Evolutionary conservation across 2,113 vertebrate species (phyloP).

Genomic region (Oncorhynchus kisutch): DNA sequence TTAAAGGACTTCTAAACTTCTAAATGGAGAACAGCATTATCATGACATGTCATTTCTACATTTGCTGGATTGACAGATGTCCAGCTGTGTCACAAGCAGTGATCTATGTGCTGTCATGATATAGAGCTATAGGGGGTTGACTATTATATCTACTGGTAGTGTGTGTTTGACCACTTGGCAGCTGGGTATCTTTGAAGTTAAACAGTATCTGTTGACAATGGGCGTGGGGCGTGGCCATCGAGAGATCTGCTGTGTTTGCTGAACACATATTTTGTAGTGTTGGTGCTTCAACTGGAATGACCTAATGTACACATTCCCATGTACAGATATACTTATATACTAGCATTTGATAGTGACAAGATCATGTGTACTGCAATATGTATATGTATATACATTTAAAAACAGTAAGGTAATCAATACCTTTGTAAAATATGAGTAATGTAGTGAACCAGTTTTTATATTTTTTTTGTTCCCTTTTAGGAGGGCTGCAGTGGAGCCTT

Average conservation of each 20-base stretch:
- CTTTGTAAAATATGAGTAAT: no score
- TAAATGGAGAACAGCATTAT: neutral
- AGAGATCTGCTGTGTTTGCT: slow-evolving; percentile 21
- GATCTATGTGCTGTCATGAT: neutral
- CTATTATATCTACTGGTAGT: neutral
- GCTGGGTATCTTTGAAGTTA: slow-evolving; percentile 22
- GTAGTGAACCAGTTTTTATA: neutral
- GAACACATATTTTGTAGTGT: neutral
- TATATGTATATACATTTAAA: neutral
- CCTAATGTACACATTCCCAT: neutral
- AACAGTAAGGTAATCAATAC: no score
- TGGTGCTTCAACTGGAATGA: neutral
- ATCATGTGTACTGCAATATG: neutral
- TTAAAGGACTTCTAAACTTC: neutral
- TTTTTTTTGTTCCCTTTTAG: slow-evolving; percentile 6
- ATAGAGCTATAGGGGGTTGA: neutral
- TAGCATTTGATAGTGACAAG: neutral
- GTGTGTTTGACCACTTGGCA: neutral
- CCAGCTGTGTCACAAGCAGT: neutral
- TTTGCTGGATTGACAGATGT: neutral
- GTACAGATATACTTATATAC: neutral
- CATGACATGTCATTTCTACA: neutral
- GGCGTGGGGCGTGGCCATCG: neutral
- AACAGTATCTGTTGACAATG: slow-evolving; percentile 32
- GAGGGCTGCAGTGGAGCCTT: slow-evolving; percentile 45